A percentile compares a stretch with the other conserved stretches of the same genome.
Conservation (phyloP, 2,113 vertebrate genomes). For the Castor canadensis region DNA sequence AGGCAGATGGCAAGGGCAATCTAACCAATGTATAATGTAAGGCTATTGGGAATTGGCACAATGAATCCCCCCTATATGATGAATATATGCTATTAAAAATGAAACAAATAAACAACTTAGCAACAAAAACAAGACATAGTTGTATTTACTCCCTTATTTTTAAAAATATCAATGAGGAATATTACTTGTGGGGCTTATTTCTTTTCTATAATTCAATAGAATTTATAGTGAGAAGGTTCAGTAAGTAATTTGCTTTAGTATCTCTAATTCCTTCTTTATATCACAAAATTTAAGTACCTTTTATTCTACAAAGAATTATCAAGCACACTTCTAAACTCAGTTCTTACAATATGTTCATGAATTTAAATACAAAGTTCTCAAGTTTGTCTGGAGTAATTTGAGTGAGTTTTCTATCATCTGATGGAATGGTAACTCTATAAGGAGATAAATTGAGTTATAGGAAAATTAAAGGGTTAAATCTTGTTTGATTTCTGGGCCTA, state of each 20-base stretch:
- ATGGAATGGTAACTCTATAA: not conserved
- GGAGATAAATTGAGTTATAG: not conserved
- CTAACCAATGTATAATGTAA: too few relatives aligned
- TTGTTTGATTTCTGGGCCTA: not conserved
- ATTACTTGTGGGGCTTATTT: not conserved
- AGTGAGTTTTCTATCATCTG: not conserved
- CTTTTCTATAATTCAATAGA: not conserved
- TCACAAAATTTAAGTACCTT: not conserved
- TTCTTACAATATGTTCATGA: not conserved
- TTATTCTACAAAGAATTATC: not conserved
- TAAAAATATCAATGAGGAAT: not conserved
- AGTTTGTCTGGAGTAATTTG: not conserved
- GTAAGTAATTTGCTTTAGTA: not conserved
- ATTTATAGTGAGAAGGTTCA: not conserved
- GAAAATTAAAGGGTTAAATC: not conserved
- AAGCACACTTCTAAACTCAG: not conserved
- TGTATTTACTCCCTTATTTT: not conserved
- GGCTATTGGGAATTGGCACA: too few relatives aligned
- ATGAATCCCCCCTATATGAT: too few relatives aligned
- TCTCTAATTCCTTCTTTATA: not conserved
- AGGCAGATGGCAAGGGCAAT: too few relatives aligned
- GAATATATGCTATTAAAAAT: too few relatives aligned
- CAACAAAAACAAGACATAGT: not conserved
- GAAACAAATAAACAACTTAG: not conserved
- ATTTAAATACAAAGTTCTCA: not conserved